Evolutionary conservation across 2,888 invertebrate species (phyloP).

Genomic region (Dryocosmus kuriphilus): DNA sequence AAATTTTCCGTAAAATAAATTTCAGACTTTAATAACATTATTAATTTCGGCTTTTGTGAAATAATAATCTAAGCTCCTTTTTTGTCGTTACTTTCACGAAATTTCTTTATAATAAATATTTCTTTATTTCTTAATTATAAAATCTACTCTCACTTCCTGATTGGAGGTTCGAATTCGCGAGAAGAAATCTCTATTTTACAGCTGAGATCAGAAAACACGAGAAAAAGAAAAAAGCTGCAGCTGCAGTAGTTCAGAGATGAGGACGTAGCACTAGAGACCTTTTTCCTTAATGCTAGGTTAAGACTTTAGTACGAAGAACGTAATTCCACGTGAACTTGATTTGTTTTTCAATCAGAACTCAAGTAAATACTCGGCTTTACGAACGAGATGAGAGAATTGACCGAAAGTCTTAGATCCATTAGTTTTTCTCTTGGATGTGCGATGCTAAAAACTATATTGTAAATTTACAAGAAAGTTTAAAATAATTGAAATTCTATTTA

Average conservation of each 20-base stretch:
- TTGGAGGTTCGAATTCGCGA: neutral
- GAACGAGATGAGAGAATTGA: neutral
- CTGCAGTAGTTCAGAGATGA: conserved; percentile 29
- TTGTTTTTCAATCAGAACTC: conserved; percentile 46
- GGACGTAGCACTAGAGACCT: conserved; percentile 35
- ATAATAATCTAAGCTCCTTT: too few species aligned
- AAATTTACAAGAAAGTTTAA: too few species aligned
- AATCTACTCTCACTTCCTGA: neutral
- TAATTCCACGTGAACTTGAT: conserved; percentile 44
- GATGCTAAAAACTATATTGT: neutral
- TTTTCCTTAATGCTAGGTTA: conserved; percentile 42
- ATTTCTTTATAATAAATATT: neutral
- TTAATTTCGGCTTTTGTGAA: too few species aligned
- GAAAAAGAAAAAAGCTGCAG: neutral
- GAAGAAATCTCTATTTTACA: neutral
- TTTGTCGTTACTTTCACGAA: too few species aligned
- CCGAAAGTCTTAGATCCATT: neutral
- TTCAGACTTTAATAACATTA: too few species aligned
- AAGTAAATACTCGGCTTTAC: conserved; percentile 24
- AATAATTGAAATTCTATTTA: too few species aligned
- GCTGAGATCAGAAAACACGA: neutral
- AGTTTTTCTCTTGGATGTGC: neutral
- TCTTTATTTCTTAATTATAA: neutral
- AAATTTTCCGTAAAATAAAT: too few species aligned
- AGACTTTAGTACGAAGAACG: conserved; percentile 43